Percentiles rank a stretch among this genome's conserved stretches.
Conservation (phyloP, 2,797 vertebrate species). For the Caiman crocodilus region DNA sequence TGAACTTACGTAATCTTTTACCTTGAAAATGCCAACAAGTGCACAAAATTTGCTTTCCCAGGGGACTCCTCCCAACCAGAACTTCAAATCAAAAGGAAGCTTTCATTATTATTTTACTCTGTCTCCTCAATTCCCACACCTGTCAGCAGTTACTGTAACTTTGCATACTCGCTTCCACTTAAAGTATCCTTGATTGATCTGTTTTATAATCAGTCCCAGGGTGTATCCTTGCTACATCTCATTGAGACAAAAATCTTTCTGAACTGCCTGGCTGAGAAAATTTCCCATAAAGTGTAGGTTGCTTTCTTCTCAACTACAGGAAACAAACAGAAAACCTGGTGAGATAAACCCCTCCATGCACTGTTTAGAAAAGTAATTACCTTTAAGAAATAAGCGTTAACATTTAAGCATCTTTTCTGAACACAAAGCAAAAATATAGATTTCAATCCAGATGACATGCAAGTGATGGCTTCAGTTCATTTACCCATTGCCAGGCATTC, state of each 20-base stretch:
- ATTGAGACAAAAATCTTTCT: constrained; percentile 57
- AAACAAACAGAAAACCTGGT: constrained; percentile 9
- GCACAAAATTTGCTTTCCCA: background rate
- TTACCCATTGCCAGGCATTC: background rate
- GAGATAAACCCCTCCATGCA: background rate
- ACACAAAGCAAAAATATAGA: constrained; percentile 10
- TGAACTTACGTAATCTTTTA: background rate
- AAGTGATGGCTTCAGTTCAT: constrained; percentile 3
- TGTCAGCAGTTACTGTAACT: constrained; percentile 38
- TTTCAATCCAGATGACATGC: background rate
- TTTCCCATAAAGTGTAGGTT: constrained; percentile 21
- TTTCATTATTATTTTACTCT: background rate
- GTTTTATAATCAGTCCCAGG: constrained; percentile 51
- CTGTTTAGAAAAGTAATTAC: constrained; percentile 26
- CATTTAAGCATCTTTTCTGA: background rate
- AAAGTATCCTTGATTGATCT: constrained; percentile 52
- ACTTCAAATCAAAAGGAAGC: background rate
- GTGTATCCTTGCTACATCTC: constrained; percentile 52
- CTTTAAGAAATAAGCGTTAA: background rate
- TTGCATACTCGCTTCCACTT: constrained; percentile 27
- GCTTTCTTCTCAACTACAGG: constrained; percentile 36
- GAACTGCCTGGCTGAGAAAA: constrained; percentile 56
- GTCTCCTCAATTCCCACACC: constrained; percentile 1
- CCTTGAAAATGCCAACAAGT: background rate
- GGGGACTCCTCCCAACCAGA: background rate